phyloP scores from a whole-genome alignment of 2,113 vertebrate species.

The Paradoxurus hermaphroditus region DNA sequence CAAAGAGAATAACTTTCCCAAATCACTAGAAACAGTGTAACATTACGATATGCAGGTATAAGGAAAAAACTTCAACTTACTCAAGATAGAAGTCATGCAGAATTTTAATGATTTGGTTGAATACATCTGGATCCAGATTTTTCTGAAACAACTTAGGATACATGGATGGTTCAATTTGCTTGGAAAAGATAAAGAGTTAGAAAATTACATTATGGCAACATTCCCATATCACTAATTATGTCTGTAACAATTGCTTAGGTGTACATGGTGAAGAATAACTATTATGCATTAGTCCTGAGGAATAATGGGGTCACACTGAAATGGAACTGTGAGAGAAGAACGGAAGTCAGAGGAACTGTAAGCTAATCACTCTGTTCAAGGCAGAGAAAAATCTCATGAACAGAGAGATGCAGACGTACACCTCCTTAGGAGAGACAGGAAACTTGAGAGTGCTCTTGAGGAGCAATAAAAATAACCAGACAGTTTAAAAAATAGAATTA shows the following conservation, averaged over 20 bases:
- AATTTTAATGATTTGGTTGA: conserved; percentile 91
- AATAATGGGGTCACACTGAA: not conserved
- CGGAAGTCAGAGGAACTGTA: not conserved
- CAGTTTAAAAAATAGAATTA: not conserved
- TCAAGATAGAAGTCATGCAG: conserved; percentile 89
- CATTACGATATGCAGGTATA: not conserved
- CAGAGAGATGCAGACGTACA: not conserved
- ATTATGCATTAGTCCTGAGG: not conserved
- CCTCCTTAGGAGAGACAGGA: not conserved
- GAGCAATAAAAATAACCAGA: not conserved
- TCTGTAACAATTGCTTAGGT: not conserved
- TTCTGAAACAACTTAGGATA: conserved; percentile 91
- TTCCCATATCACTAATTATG: not conserved
- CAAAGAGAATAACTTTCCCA: conserved; percentile 28
- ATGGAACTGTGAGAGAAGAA: conserved; percentile 16
- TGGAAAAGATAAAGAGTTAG: not conserved
- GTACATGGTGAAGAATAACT: conserved; percentile 29
- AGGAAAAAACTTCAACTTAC: conserved; percentile 84
- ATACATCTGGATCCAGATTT: conserved; percentile 93
- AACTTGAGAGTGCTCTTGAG: not conserved
- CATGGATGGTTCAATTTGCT: conserved; percentile 93
- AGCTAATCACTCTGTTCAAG: not conserved
- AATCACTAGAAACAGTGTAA: not conserved
- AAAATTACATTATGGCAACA: conserved; percentile 39
- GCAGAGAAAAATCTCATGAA: not conserved